A percentile compares a stretch with the other conserved stretches of the same genome.
These are phyloP conservation scores for Sardinella longiceps DNA, from an alignment of 2,797 vertebrate genomes.

Conservation along the genomic window DNA sequence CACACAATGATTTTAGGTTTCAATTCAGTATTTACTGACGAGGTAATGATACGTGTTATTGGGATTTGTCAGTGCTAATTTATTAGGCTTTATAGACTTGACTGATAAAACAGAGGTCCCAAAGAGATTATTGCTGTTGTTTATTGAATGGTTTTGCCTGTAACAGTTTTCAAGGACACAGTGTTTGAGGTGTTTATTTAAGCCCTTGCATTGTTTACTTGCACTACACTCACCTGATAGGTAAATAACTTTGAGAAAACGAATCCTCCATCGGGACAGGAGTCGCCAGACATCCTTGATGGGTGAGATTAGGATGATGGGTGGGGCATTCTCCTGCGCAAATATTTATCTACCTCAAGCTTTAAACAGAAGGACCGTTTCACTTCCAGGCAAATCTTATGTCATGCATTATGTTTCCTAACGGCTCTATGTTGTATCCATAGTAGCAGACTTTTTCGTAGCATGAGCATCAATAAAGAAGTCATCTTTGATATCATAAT, in stretches of 20 bases:
- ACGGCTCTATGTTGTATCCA: neutral
- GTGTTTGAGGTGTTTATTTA: neutral
- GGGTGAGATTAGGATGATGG: slow-evolving; percentile 58
- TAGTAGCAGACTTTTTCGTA: neutral
- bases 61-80: neutral
- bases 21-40: neutral
- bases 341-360: slow-evolving; percentile 68
- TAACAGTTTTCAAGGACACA: neutral
- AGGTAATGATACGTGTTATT: neutral
- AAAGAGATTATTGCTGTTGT: neutral
- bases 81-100: neutral
- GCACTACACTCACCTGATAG: slow-evolving; percentile 28
- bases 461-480: neutral
- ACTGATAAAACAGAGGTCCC: neutral
- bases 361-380: slow-evolving; percentile 71
- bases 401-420: neutral
- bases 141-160: neutral
- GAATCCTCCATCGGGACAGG: slow-evolving; percentile 47
- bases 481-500: neutral
- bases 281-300: slow-evolving; percentile 69
- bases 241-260: slow-evolving; percentile 57
- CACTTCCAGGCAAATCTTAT: slow-evolving; percentile 38
- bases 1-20: neutral
- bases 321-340: slow-evolving; percentile 56
- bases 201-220: slow-evolving; percentile 12